These are phyloP conservation scores for Torymus aiolomorphi DNA, from an alignment of 2,888 invertebrate genomes.

Conservation along the genomic window DNA sequence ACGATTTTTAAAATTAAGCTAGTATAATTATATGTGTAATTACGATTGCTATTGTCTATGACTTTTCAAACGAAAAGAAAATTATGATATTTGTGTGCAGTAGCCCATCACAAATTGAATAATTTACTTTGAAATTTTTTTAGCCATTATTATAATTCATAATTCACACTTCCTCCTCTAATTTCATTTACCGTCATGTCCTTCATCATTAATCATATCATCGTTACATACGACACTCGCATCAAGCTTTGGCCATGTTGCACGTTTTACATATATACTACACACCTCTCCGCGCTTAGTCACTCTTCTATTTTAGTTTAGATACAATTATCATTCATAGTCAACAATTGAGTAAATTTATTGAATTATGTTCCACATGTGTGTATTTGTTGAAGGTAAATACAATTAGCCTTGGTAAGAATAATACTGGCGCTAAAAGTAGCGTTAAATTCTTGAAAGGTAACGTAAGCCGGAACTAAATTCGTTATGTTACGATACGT, in stretches of 20 bases:
- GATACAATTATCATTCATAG: conserved; percentile 12
- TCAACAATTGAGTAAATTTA: neutral
- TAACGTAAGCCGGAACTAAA: too few species aligned
- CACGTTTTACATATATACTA: conserved; percentile 64
- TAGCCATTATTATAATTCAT: conserved; percentile 1
- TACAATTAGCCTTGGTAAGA: too few species aligned
- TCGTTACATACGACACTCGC: conserved; percentile 42
- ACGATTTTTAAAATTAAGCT: too few species aligned
- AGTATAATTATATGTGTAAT: too few species aligned
- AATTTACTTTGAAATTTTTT: neutral
- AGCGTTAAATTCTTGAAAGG: neutral
- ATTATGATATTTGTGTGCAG: too few species aligned
- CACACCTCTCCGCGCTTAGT: conserved; percentile 54
- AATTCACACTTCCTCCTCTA: conserved; percentile 32
- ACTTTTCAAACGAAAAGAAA: too few species aligned
- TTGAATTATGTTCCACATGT: neutral
- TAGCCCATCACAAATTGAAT: too few species aligned
- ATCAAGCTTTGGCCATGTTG: conserved; percentile 73
- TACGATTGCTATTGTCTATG: too few species aligned
- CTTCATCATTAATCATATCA: conserved; percentile 49
- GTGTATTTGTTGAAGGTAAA: too few species aligned
- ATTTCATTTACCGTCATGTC: conserved; percentile 36
- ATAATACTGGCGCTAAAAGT: neutral
- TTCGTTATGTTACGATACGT: too few species aligned
- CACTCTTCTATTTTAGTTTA: conserved; percentile 36